Evolutionary conservation across 2,797 vertebrate genomes (phyloP).

Genomic region (Saxicola maurus): DNA sequence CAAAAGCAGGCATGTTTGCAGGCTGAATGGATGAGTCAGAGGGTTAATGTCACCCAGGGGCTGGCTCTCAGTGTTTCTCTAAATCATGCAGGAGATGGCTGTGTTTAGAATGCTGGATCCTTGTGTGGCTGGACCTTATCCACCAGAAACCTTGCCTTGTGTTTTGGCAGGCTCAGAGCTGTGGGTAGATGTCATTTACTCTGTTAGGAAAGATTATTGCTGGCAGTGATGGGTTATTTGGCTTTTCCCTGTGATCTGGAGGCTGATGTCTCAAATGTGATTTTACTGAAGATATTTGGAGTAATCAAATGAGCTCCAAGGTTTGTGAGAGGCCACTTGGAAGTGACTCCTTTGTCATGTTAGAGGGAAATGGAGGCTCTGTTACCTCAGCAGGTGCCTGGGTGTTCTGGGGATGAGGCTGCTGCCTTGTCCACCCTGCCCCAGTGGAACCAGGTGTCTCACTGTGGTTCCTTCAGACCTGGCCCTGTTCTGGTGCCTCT

Average conservation of each 20-base stretch:
- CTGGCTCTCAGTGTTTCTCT: neutral
- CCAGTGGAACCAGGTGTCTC: neutral
- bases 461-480: neutral
- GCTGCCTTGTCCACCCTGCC: rapidly evolving
- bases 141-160: neutral
- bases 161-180: neutral
- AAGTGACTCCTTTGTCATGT: neutral
- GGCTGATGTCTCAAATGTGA: neutral
- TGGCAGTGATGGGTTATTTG: neutral
- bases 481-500: rapidly evolving
- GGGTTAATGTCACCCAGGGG: conserved; percentile 20
- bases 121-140: conserved; percentile 4
- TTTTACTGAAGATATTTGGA: neutral
- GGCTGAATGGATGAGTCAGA: conserved; percentile 4
- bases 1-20: neutral
- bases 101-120: neutral
- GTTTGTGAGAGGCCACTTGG: neutral
- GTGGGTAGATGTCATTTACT: neutral
- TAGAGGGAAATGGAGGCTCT: neutral
- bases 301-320: neutral
- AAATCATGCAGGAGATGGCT: conserved; percentile 33
- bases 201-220: neutral
- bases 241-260: neutral
- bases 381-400: neutral
- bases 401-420: neutral